Conservation (phyloP, 2,797 vertebrate genomes). For the Nyctalus aviator region DNA sequence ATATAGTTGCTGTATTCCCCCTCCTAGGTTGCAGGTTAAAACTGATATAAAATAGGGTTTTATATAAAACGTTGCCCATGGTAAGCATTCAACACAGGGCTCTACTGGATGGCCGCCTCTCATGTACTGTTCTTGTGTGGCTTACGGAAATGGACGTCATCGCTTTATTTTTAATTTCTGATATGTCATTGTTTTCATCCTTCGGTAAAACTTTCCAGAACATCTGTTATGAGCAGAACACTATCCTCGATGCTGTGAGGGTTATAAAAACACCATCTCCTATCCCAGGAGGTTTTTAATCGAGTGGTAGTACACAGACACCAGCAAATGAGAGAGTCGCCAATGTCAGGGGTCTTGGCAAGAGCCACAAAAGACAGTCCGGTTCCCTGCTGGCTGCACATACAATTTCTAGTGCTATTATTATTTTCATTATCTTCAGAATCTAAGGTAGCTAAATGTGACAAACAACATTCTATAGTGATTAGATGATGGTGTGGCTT, state of each 20-base stretch:
- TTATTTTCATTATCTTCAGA: constrained; percentile 24
- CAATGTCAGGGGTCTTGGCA: background rate
- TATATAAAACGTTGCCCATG: background rate
- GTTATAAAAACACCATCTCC: background rate
- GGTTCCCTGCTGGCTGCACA: background rate
- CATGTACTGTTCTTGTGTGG: background rate
- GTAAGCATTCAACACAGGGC: background rate
- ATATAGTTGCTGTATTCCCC: background rate
- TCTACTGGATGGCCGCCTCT: background rate
- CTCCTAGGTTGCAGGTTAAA: constrained; percentile 15
- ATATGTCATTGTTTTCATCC: background rate
- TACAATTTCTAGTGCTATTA: background rate
- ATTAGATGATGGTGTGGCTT: background rate
- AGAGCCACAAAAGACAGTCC: background rate
- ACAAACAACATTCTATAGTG: background rate
- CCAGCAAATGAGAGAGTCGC: background rate
- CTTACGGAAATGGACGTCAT: background rate
- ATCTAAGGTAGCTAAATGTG: background rate
- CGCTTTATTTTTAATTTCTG: constrained; percentile 5
- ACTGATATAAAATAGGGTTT: constrained; percentile 18
- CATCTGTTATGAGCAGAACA: background rate
- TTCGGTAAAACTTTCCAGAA: constrained; percentile 1
- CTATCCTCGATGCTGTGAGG: background rate
- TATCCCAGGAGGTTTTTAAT: background rate
- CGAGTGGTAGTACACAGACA: background rate